phyloP scores from a whole-genome alignment of 2,797 vertebrate species.

The Benthosema pterotum region DNA sequence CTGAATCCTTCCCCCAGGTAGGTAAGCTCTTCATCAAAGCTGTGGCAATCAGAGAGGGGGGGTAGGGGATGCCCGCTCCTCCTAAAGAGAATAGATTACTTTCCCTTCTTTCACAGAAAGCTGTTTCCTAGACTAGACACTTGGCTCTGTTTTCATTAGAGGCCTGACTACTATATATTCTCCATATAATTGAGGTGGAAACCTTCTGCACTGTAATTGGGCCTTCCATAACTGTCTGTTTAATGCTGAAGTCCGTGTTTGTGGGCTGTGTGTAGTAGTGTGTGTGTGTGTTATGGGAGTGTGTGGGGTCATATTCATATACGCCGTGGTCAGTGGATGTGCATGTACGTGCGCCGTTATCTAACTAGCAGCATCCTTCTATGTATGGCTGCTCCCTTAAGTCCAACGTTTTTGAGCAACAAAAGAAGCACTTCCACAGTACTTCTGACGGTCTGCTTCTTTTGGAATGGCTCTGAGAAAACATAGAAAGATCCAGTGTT shows the following conservation, averaged over 20 bases:
- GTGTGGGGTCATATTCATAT: neutral
- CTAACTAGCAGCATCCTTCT: conserved; percentile 60
- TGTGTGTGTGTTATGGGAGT: conserved; percentile 16
- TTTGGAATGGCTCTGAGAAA: too few species aligned
- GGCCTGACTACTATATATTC: conserved; percentile 76
- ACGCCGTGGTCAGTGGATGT: neutral
- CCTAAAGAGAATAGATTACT: conserved; percentile 80
- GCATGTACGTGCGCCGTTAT: conserved; percentile 31
- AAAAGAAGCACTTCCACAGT: conserved; percentile 53
- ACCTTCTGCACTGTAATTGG: conserved; percentile 79
- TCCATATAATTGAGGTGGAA: conserved; percentile 80
- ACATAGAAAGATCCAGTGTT: too few species aligned
- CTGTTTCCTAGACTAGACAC: conserved; percentile 72
- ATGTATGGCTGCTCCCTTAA: conserved; percentile 43
- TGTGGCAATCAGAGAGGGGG: conserved; percentile 60
- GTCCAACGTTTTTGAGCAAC: conserved; percentile 57
- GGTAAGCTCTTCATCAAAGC: conserved; percentile 75
- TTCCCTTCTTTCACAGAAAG: conserved; percentile 68
- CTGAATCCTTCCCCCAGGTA: conserved; percentile 64
- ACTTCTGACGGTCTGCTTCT: neutral
- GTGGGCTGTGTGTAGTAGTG: conserved; percentile 26
- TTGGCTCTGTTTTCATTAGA: conserved; percentile 79
- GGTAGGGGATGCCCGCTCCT: conserved; percentile 58
- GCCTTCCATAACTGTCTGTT: conserved; percentile 79
- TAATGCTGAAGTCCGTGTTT: conserved; percentile 70